Percentiles rank a stretch among this genome's conserved stretches.
Conservation (phyloP, 2,888 invertebrate genomes). For the Apodemia hepburni region DNA sequence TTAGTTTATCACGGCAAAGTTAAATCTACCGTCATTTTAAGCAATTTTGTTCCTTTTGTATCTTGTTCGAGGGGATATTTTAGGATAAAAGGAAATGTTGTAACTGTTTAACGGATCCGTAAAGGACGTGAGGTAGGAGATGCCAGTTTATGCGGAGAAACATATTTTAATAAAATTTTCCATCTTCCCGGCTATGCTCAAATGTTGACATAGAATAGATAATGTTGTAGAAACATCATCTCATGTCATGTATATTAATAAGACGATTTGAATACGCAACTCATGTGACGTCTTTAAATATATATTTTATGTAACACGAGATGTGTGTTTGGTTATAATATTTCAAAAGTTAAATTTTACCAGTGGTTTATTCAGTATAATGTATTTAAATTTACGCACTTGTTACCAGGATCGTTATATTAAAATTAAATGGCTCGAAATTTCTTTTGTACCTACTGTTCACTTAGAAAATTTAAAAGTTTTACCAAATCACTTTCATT, state of each 20-base stretch:
- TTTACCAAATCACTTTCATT: no score
- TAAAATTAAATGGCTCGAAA: no score
- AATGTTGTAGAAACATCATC: slow-evolving; percentile 3
- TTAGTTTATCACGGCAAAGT: slow-evolving; percentile 30
- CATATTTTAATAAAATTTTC: slow-evolving; percentile 71
- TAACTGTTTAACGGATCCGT: slow-evolving; percentile 53
- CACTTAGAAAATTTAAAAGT: no score
- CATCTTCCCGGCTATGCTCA: slow-evolving; percentile 52
- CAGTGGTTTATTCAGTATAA: no score
- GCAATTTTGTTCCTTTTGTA: neutral
- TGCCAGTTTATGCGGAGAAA: slow-evolving; percentile 56
- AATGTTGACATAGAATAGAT: slow-evolving; percentile 42
- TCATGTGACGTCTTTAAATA: neutral
- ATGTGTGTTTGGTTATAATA: no score
- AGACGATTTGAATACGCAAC: neutral
- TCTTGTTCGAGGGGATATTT: slow-evolving; percentile 27
- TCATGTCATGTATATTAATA: slow-evolving; percentile 1
- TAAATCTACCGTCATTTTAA: slow-evolving; percentile 13
- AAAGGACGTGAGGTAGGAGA: slow-evolving; percentile 48
- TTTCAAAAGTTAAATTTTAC: no score
- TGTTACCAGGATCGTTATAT: no score
- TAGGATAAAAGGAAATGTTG: slow-evolving; percentile 29
- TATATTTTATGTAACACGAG: neutral
- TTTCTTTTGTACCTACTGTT: no score
- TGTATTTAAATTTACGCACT: no score